phyloP scores from a whole-genome alignment of 2,113 vertebrate species.

The Brachyhypopomus gauderio region DNA sequence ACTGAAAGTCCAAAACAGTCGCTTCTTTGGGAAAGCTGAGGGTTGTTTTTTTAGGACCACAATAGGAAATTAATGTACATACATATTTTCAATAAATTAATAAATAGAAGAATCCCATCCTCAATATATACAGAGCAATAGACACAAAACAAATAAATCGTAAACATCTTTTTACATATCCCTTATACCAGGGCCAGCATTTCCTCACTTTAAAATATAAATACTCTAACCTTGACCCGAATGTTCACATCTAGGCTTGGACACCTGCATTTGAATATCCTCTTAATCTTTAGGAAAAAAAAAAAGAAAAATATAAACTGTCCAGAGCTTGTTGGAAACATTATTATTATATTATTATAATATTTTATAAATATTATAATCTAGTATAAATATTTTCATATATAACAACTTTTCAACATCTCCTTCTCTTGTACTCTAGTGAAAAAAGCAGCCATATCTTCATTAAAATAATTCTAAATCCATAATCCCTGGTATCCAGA shows the following conservation, averaged over 20 bases:
- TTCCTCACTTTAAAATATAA: slow-evolving; percentile 43
- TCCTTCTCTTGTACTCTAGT: slow-evolving; percentile 9
- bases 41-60: slow-evolving; percentile 40
- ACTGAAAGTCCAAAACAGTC: slow-evolving; percentile 56
- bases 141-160: slow-evolving; percentile 45
- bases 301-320: neutral
- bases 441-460: slow-evolving; percentile 31
- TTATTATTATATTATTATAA: neutral
- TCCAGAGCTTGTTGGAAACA: slow-evolving; percentile 15
- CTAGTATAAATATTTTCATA: slow-evolving; percentile 17
- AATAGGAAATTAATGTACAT: slow-evolving; percentile 51
- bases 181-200: slow-evolving; percentile 39
- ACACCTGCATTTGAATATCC: slow-evolving; percentile 20
- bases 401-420: slow-evolving; percentile 26
- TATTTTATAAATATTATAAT: slow-evolving; percentile 22
- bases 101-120: slow-evolving; percentile 59
- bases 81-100: slow-evolving; percentile 71
- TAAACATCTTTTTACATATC: slow-evolving; percentile 49
- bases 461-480: slow-evolving; percentile 12
- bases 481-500: slow-evolving; percentile 22
- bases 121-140: slow-evolving; percentile 52
- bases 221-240: slow-evolving; percentile 33
- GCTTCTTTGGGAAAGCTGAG: slow-evolving; percentile 58
- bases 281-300: slow-evolving; percentile 8
- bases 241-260: slow-evolving; percentile 15